Conservation (phyloP, 2,888 invertebrate species). For the Bibio marci region DNA sequence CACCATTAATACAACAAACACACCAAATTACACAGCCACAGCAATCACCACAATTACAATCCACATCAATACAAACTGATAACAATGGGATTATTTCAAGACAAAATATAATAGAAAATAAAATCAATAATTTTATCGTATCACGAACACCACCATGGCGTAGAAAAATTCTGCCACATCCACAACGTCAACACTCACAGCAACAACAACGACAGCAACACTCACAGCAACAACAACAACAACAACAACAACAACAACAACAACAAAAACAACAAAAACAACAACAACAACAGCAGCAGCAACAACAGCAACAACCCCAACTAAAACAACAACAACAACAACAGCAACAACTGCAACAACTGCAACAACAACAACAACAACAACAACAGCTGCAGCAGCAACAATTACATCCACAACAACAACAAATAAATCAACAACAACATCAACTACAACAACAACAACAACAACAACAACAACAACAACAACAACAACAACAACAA, state of each 20-base stretch:
- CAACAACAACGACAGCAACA: slow-evolving; percentile 6
- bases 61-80: no score
- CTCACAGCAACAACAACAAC: neutral
- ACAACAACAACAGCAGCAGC: slow-evolving; percentile 9
- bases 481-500: slow-evolving; percentile 11
- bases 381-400: no score
- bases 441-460: slow-evolving; percentile 14
- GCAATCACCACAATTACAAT: no score
- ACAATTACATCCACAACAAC: neutral
- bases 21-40: no score
- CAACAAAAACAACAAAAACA: slow-evolving; percentile 12
- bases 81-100: neutral
- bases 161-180: slow-evolving; percentile 10
- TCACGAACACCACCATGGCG: slow-evolving; percentile 17
- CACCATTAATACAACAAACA: no score
- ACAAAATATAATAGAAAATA: slow-evolving; percentile 3
- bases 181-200: neutral
- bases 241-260: neutral
- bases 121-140: slow-evolving; percentile 9
- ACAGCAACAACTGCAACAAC: slow-evolving; percentile 8
- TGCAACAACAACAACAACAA: no score
- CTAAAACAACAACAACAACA: slow-evolving; percentile 13
- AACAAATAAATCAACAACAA: slow-evolving; percentile 8
- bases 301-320: neutral
- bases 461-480: neutral